Base-by-base conservation (phyloP, 2,888 invertebrate genomes). In the Drosophila macrothrix region DNA sequence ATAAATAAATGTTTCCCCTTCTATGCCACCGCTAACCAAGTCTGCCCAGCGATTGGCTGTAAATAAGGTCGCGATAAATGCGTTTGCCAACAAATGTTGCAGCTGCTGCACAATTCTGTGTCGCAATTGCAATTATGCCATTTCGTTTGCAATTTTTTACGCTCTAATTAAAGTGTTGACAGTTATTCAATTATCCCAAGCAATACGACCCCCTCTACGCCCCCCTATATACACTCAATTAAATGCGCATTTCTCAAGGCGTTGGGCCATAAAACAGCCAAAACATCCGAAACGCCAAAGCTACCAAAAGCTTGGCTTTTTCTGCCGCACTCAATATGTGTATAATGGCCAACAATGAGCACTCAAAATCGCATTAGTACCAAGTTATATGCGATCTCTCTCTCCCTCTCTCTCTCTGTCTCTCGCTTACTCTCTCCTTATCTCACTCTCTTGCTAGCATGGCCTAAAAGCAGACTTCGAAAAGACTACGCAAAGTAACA, bases 121-220 rank as follows among this genome's bases (percentile, higher is more conserved):
- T n/a, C 35, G 69, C 76, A 73, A 78, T 67, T 73, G 80, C 82
- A 77, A 77, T 76, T 70, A 69, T 67, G 60, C 46, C 67, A 69
- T 67, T 70, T 54, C 49, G 39, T 29, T 67, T 67, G 69, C 80
- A 83, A 83, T 83, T 88, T 78, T 82, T 80, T 76, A 84, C 73
- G 87, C 88, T 88, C 88, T 88, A 86, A 86, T 88, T 84, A 88
- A 83, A 77, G 80, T 88, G 87, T 71, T 83, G 87, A 88, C 86
- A 88, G 87, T 83, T 80, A 82, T 88, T 88, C 87, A 88, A 88
- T 88, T 88, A 88, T 76, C 80, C 83, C 69, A 55, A 76, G 74
- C 76, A 58, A 39, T 49, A 33, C 55, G 31, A 5, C 37, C 43
- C n/a, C 22, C 41, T 31, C 22, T 3, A 22, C 50, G n/a, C 33